Evolutionary conservation across 2,888 invertebrate species (phyloP), one percentile per base, ranked within the genome.

Genomic region (Scaptomyza reducta): DNA sequence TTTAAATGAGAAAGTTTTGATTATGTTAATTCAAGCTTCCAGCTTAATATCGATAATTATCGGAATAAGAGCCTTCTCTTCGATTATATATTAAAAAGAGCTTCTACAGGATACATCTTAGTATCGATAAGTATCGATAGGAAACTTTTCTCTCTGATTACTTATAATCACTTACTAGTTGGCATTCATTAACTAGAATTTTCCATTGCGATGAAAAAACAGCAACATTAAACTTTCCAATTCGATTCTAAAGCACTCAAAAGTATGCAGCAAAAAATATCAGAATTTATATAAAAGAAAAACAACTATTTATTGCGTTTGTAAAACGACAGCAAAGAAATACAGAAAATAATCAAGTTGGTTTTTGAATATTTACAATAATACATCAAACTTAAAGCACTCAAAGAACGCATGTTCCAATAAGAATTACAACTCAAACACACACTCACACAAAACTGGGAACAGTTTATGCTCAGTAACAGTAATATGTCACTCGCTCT

Each of bases 391-490:
- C 3, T 7, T 14, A 0, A 16, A 22, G 0, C 3, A 22, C 35
- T 22, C 22, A 42, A 61, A 11, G 40, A 27, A 31, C 6, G 10
- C 18, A 22, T 13, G n/a, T n/a, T 11, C 13, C 3, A 33, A 11
- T 11, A 38, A 35, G 6, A 14, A 6, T 11, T 22, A 22, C 22
- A 22, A 22, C 22, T 3, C 3, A 11, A 22, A 1, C 7, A 4
- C 9, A 18, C 45, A 38, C 41, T 55, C 38, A 35, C 7, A 33
- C 9, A 57, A 71, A 40, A 71, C 57, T 71, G 74, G 71, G 71
- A 71, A 73, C 71, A 73, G 51, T 71, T 45, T 35, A 22, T 27
- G 27, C 27, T 27, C 27, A 6, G 29, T 10, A 22, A 22, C 14
- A 10, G 41, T 13, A 40, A 33, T 10, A 40, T 3, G 6, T 3